Evolutionary conservation across 30 jellyfish, hydroid and myxozoan species (phyloP).

Genomic region (Aurelia sp.): DNA sequence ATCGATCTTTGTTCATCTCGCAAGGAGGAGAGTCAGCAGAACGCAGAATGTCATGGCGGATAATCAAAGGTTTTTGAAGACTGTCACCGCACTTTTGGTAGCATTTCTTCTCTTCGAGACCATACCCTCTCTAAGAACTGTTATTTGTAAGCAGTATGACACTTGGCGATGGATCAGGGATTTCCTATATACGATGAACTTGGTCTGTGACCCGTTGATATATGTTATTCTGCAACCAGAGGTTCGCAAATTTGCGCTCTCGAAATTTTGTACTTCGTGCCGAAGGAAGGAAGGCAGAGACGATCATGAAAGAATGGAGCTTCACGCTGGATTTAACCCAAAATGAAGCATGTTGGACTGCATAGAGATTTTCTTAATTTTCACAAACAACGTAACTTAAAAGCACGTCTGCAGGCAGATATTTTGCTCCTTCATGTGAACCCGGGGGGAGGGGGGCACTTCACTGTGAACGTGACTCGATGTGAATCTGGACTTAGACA

Average conservation of each 20-base stretch:
- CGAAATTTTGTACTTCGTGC: not conserved
- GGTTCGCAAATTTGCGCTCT: slow-evolving; percentile 26
- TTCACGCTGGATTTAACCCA: no score
- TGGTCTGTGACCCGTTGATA: slow-evolving; percentile 12
- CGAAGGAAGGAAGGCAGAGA: no score
- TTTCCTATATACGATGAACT: not conserved
- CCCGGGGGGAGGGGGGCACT: no score
- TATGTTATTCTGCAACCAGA: slow-evolving; percentile 9
- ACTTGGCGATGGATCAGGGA: no score
- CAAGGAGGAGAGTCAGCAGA: not conserved
- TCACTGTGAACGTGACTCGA: no score
- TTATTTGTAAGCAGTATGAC: not conserved
- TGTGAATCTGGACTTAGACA: no score
- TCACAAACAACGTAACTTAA: no score
- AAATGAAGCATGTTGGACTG: no score
- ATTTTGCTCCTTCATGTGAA: no score
- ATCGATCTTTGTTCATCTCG: slow-evolving; percentile 4
- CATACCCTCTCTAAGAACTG: not conserved
- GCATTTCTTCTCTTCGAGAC: slow-evolving; percentile 21
- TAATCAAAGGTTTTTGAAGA: slow-evolving; percentile 7
- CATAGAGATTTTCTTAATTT: no score
- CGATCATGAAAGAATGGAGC: no score
- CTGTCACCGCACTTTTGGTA: slow-evolving; percentile 7
- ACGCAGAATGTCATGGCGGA: not conserved
- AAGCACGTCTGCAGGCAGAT: no score